A percentile compares a stretch with the other conserved stretches of the same genome.
phyloP scores from a whole-genome alignment of 1,140 invertebrate genomes.

The Pogonognathellus flavescens region DNA sequence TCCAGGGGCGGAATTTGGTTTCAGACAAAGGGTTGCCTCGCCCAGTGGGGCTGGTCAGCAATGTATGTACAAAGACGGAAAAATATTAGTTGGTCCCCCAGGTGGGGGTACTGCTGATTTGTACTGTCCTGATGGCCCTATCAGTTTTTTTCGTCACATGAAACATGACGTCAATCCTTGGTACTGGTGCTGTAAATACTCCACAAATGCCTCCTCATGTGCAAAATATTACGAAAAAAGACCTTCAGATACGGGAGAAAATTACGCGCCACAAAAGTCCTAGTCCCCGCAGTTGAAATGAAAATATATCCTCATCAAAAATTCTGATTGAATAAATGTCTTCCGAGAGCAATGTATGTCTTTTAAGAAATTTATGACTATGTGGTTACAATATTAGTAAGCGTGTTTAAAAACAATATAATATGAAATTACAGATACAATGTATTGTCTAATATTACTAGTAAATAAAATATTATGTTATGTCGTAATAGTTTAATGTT shows the following conservation, averaged over 20 bases:
- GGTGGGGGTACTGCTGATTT: slow-evolving; percentile 14
- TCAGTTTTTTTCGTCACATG: neutral
- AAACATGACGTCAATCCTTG: neutral
- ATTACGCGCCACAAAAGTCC: neutral
- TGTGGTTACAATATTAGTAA: too few relatives aligned
- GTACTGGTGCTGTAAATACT: neutral
- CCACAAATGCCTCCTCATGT: neutral
- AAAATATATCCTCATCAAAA: slow-evolving; percentile 95
- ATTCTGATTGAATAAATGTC: too few relatives aligned
- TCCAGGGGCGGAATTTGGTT: slow-evolving; percentile 15
- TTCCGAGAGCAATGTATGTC: too few relatives aligned
- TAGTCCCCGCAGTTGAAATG: slow-evolving; percentile 81
- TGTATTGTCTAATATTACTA: too few relatives aligned
- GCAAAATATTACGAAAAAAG: neutral
- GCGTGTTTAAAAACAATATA: too few relatives aligned
- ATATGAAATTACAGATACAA: too few relatives aligned
- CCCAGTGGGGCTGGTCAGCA: slow-evolving; percentile 31
- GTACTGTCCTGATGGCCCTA: neutral
- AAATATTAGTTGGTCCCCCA: slow-evolving; percentile 11
- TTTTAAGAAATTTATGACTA: too few relatives aligned
- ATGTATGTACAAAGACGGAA: slow-evolving; percentile 54
- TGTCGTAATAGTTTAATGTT: too few relatives aligned
- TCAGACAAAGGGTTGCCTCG: neutral
- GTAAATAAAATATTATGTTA: too few relatives aligned
- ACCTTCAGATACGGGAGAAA: neutral